Base-by-base conservation (phyloP, 2,797 vertebrate genomes). In the Erethizon dorsatum region DNA sequence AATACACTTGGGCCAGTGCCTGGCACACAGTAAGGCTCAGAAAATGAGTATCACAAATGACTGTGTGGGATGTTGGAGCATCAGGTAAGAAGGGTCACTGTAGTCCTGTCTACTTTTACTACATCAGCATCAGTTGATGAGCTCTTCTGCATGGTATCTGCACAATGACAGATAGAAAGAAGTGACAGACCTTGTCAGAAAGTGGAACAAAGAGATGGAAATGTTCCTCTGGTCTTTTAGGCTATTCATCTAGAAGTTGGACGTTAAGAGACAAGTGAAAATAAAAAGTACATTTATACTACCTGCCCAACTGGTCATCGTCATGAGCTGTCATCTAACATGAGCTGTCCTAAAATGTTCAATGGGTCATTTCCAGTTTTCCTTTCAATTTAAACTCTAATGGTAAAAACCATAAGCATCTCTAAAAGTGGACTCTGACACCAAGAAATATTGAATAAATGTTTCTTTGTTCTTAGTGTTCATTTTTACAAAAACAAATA, bases 401-500 rank as follows among this genome's bases (percentile, higher is more conserved):
- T 1, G 69, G 41, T 83, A 37, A 71, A 97, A 89, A 69, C 18
- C 5, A 71, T 2, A 50, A 71, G n/a, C 9, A 93, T 33, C 47
- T 89, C 57, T 95, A 84, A 92, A 78, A 77, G 7, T 1, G 83
- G 52, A 71, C 6, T 45, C 18, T 78, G 26, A 50, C 45, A 95
- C 45, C 67, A 92, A 88, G 33, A 97, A 95, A 95, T 61, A 17
- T 0, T 94, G 15, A 87, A 87, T 88, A 57, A 56, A 14, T 67
- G 28, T 78, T 89, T 96, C n/a, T 12, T 93, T 77, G 33, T 18
- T 89, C 22, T 41, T 67, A 86, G 9, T 61, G 28, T 89, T 92
- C 54, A 59, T 37, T 69, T 78, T 82, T 80, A 73, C 47, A 92
- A 92, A 94, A 31, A 33, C 2, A 33, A 84, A 82, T 6, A 82